Evolutionary conservation across 2,113 vertebrate genomes (phyloP).

Genomic region (Sander vitreus): DNA sequence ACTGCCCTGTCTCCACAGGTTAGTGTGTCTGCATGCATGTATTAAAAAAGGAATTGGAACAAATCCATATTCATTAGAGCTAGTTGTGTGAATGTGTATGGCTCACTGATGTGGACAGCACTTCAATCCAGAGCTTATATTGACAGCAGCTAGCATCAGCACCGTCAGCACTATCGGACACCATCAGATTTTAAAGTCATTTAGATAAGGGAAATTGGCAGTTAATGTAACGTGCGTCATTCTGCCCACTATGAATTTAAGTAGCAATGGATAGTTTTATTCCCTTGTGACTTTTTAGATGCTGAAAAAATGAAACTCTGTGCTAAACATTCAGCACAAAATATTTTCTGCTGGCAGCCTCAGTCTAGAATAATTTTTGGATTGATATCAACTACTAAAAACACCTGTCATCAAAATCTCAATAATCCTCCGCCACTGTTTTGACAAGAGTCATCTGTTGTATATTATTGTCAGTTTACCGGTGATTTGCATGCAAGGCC

Average conservation of each 20-base stretch:
- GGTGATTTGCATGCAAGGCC: constrained; percentile 25
- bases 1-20: constrained; percentile 80
- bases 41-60: constrained; percentile 6
- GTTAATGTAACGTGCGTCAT: constrained; percentile 1
- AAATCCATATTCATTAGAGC: constrained; percentile 40
- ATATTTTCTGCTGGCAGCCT: not conserved
- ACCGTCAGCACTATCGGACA: constrained; percentile 42
- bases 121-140: constrained; percentile 13
- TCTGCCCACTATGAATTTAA: constrained; percentile 1
- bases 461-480: constrained; percentile 28
- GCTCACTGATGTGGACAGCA: constrained; percentile 18
- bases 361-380: constrained; percentile 6
- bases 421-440: constrained; percentile 20
- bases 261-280: not conserved
- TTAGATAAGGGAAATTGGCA: constrained; percentile 44
- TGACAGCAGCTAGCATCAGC: constrained; percentile 17
- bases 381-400: constrained; percentile 1
- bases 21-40: constrained; percentile 40
- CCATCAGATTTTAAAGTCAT: constrained; percentile 39
- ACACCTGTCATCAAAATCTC: constrained; percentile 12
- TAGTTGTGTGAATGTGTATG: constrained; percentile 23
- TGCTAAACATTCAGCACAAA: not conserved
- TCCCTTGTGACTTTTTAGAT: not conserved
- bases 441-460: not conserved
- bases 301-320: not conserved